Evolutionary conservation across 1,140 invertebrate genomes (phyloP).

Genomic region (Conus betulinus): DNA sequence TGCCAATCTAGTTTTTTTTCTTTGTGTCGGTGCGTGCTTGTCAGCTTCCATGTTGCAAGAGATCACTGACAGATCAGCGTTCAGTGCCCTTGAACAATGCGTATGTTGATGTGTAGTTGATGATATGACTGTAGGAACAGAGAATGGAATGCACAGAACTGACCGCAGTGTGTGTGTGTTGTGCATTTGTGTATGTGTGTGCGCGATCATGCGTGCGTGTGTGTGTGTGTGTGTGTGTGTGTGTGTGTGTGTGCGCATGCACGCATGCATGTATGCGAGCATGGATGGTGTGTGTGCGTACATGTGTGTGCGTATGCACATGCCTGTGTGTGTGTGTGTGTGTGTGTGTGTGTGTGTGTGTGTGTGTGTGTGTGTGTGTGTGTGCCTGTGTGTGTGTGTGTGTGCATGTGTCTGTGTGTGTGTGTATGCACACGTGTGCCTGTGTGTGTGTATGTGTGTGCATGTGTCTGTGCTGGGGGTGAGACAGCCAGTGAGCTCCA

Average conservation of each 20-base stretch:
- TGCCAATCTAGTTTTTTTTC: no score
- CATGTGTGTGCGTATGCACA: neutral
- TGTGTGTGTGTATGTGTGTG: conserved; percentile 9
- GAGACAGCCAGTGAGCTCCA: conserved; percentile 87
- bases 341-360: neutral
- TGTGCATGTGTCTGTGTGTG: neutral
- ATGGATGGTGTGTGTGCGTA: conserved; percentile 23
- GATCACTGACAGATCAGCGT: no score
- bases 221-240: neutral
- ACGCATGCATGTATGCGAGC: neutral
- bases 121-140: no score
- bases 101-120: no score
- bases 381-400: neutral
- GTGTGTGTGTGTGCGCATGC: neutral
- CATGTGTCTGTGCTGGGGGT: no score
- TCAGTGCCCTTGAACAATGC: no score
- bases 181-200: no score
- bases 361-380: neutral
- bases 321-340: neutral
- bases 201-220: no score
- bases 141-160: no score
- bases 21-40: no score
- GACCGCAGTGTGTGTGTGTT: no score
- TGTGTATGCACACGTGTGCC: neutral
- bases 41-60: no score